Base-by-base conservation (phyloP, 2,888 invertebrate genomes). In the Hesperia comma region DNA sequence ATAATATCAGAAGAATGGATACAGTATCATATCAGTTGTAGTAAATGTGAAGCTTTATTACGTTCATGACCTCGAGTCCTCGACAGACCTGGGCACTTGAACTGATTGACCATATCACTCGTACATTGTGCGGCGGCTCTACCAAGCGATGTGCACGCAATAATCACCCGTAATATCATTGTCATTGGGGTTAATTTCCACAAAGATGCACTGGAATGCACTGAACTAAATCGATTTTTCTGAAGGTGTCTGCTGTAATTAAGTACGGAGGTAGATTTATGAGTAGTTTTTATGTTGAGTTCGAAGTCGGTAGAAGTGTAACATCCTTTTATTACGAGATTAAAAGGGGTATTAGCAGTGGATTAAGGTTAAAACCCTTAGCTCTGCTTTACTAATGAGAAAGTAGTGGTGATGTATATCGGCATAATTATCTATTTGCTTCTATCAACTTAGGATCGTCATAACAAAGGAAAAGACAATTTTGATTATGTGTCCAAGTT, bases 101-200 rank as follows among this genome's bases (percentile, higher is more conserved):
- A 87, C 88, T 87, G 85, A 89, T 89, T 89, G 89, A 82, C 83
- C 86, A 86, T 86, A 85, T 83, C 77, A 26, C 26, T 26, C 26
- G 26, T 26, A 79, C 77, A 77, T 72, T 70, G 33, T 46, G 56
- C 53, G 68, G 64, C 61, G 62, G 67, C 62, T 58, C 55, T 37
- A 57, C 56, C 33, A 54, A 33, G 37, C 1, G 2, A 33, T 49
- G 43, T n/a, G 63, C 46, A 54, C 26, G 26, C 54, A 33, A 56
- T 63, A 63, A 63, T 51, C 57, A 40, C 49, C 57, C 17, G 57
- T 51, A 26, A 51, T 40, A 15, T 51, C 51, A 40, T 32, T 17
- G 14, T n/a, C 57, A 64, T 58, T 58, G 51, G 51, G 57, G 51
- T 32, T 58, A 57, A 63, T 51, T 53, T 46, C 33, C 33, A 63